A percentile compares a stretch with the other conserved stretches of the same genome.
Conservation (phyloP, 2,113 vertebrate genomes). For the Anthoscopus minutus region DNA sequence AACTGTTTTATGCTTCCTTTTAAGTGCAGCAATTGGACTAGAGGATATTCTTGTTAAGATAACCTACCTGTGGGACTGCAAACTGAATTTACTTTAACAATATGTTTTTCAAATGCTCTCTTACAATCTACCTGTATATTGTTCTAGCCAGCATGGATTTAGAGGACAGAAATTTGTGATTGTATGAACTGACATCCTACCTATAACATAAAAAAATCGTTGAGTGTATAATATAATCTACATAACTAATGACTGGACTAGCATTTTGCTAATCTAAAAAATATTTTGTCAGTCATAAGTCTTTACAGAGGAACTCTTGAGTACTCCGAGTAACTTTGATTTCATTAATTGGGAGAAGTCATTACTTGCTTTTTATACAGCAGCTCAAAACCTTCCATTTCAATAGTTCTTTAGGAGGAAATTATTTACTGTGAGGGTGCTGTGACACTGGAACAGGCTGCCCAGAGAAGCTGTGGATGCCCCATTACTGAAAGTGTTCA, state of each 20-base stretch:
- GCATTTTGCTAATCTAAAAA: not conserved
- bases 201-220: not conserved
- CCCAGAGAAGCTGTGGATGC: not conserved
- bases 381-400: not conserved
- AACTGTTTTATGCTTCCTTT: not conserved
- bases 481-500: not conserved
- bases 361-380: not conserved
- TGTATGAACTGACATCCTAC: not conserved
- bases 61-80: not conserved
- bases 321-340: not conserved
- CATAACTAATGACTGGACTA: not conserved
- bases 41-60: not conserved
- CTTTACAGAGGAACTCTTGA: not conserved
- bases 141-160: not conserved
- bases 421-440: not conserved
- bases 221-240: not conserved
- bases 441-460: not conserved
- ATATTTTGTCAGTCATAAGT: not conserved
- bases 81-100: not conserved
- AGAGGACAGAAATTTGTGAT: not conserved
- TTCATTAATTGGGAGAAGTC: not conserved
- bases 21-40: not conserved
- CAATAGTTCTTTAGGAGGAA: not conserved
- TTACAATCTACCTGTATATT: not conserved
- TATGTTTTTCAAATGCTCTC: not conserved